Conservation (phyloP, 2,888 invertebrate species). For the Orchesella flavescens region DNA sequence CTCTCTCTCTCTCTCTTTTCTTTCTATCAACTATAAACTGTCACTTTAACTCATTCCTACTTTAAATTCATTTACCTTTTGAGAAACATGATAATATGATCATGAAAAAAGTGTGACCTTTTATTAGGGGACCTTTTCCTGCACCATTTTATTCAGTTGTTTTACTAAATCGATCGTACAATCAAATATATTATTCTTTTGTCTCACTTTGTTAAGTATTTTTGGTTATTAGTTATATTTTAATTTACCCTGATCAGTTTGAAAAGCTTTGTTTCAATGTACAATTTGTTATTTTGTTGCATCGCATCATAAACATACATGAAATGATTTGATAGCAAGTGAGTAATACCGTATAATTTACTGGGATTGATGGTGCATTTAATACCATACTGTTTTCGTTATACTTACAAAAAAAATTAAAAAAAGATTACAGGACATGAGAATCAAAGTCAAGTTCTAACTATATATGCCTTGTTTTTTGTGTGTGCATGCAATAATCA, state of each 20-base stretch:
- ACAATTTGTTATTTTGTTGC: constrained; percentile 21
- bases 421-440: constrained; percentile 38
- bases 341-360: background rate
- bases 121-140: constrained; percentile 60
- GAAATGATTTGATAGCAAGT: background rate
- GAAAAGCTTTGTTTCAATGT: background rate
- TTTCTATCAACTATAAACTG: background rate
- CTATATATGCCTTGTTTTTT: constrained; percentile 38
- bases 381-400: background rate
- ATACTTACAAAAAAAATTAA: constrained; percentile 41
- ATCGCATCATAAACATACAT: constrained; percentile 27
- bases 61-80: background rate
- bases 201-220: constrained; percentile 28
- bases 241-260: background rate
- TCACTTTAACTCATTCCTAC: constrained; percentile 13
- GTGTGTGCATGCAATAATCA: constrained; percentile 23
- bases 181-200: background rate
- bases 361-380: constrained; percentile 35
- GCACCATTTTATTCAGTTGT: constrained; percentile 52
- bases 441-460: constrained; percentile 9
- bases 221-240: background rate
- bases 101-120: constrained; percentile 52
- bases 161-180: background rate
- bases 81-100: constrained; percentile 37
- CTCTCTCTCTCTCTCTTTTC: too few relatives aligned